A percentile compares a stretch with the other conserved stretches of the same genome.
Conservation (phyloP, 2,113 vertebrate genomes). For the Cariama cristata region DNA sequence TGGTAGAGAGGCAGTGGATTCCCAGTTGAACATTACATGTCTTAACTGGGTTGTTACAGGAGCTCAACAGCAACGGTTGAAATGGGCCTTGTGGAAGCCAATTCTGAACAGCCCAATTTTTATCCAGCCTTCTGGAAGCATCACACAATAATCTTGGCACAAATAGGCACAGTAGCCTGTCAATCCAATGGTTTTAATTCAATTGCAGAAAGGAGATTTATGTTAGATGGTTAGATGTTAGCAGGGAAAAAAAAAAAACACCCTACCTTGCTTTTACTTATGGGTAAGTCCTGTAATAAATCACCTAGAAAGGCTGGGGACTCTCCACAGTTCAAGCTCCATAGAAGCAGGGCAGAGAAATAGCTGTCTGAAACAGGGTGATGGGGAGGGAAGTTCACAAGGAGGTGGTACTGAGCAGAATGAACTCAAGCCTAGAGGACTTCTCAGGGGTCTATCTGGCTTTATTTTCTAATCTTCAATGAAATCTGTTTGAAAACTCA, state of each 20-base stretch:
- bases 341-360: neutral
- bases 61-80: neutral
- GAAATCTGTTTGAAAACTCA: neutral
- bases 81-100: neutral
- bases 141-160: neutral
- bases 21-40: rapidly evolving
- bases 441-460: neutral
- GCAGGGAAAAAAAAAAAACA: rapidly evolving
- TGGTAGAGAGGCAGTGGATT: neutral
- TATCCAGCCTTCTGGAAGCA: neutral
- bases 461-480: neutral
- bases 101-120: neutral
- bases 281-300: neutral
- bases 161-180: neutral
- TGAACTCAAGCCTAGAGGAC: neutral
- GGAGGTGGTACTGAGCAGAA: neutral
- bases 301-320: neutral
- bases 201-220: neutral
- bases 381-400: neutral
- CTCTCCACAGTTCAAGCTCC: neutral
- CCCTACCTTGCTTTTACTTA: neutral
- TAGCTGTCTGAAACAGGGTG: rapidly evolving
- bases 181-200: neutral
- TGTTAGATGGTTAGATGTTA: neutral
- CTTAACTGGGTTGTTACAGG: neutral